These are phyloP conservation scores for Hydrotaea cyrtoneurina DNA, from an alignment of 2,888 invertebrate genomes.

Conservation along the genomic window DNA sequence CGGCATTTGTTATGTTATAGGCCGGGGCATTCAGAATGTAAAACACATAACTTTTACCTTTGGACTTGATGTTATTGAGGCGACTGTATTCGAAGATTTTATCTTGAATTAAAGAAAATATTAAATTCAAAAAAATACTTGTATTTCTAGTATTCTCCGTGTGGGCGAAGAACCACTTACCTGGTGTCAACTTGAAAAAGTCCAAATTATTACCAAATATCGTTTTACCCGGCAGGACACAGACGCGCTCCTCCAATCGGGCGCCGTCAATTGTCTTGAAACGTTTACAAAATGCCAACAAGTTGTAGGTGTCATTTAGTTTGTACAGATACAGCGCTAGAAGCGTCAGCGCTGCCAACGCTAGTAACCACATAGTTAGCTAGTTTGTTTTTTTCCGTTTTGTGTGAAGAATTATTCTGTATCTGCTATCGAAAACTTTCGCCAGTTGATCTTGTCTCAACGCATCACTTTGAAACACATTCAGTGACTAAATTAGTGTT, in stretches of 20 bases:
- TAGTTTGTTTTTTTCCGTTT: not conserved
- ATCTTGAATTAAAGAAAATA: slow-evolving; percentile 69
- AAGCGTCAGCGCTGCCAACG: not conserved
- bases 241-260: slow-evolving; percentile 71
- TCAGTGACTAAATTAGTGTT: too few species aligned
- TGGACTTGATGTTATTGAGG: slow-evolving; percentile 51
- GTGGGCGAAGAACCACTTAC: too few species aligned
- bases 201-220: slow-evolving; percentile 78
- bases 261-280: slow-evolving; percentile 74
- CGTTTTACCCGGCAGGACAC: slow-evolving; percentile 72
- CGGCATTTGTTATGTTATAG: slow-evolving; percentile 80
- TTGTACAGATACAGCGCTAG: slow-evolving; percentile 46
- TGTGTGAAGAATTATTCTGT: not conserved
- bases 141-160: too few species aligned
- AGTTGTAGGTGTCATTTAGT: slow-evolving; percentile 72
- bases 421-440: not conserved
- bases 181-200: slow-evolving; percentile 71
- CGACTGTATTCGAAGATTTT: slow-evolving; percentile 70
- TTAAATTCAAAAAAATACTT: too few species aligned
- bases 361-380: slow-evolving; percentile 48
- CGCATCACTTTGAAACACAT: too few species aligned
- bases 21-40: slow-evolving; percentile 71
- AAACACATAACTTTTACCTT: slow-evolving; percentile 76
- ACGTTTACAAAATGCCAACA: slow-evolving; percentile 72
- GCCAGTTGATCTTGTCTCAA: too few species aligned